Conservation (phyloP, 2,113 vertebrate species). For the Mixornis gularis region DNA sequence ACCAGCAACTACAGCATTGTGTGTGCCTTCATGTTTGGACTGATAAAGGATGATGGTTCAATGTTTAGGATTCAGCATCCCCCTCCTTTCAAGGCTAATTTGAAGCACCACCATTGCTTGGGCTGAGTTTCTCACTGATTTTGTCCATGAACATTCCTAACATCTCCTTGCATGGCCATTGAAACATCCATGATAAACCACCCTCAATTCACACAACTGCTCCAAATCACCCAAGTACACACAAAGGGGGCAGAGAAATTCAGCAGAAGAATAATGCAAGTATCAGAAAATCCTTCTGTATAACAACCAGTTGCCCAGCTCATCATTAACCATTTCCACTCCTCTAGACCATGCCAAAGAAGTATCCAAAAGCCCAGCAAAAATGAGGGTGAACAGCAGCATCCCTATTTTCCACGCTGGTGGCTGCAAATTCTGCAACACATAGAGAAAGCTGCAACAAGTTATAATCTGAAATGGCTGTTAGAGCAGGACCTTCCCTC, state of each 20-base stretch:
- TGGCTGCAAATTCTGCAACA: neutral
- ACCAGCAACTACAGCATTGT: neutral
- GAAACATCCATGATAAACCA: neutral
- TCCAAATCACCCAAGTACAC: neutral
- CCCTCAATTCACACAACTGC: neutral
- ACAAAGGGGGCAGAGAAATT: neutral
- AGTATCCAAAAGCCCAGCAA: neutral
- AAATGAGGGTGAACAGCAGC: neutral
- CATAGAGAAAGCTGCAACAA: neutral
- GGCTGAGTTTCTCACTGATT: constrained; percentile 8
- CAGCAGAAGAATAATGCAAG: neutral
- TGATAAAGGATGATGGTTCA: neutral
- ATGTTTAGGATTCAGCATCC: neutral
- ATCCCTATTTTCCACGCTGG: neutral
- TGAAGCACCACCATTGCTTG: constrained; percentile 9
- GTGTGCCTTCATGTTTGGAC: neutral
- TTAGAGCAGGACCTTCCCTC: neutral
- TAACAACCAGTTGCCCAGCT: neutral
- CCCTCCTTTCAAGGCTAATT: neutral
- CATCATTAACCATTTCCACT: neutral
- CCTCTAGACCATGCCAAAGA: neutral
- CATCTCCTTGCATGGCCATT: neutral
- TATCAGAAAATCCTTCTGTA: neutral
- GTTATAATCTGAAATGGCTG: neutral
- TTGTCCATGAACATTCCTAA: neutral